phyloP scores from a whole-genome alignment of 2,888 invertebrate species.

The Gryllus longicercus region DNA sequence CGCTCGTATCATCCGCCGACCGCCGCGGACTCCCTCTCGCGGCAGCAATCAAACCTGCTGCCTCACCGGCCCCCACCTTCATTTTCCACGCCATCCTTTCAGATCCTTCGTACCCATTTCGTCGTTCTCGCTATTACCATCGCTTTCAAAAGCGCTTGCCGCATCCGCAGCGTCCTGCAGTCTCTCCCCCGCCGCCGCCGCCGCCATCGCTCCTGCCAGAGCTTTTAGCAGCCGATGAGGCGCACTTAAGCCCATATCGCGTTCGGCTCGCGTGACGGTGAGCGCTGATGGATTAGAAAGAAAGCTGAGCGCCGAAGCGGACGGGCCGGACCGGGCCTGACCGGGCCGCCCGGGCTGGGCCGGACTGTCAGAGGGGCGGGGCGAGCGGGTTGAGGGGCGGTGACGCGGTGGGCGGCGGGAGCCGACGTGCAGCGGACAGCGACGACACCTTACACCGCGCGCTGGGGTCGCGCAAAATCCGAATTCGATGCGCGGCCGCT shows the following conservation, averaged over 20 bases:
- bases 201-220: background rate
- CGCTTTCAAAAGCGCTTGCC: too few relatives aligned
- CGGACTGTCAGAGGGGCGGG: background rate
- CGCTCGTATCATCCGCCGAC: too few relatives aligned
- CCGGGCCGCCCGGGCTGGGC: background rate
- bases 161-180: too few relatives aligned
- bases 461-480: background rate
- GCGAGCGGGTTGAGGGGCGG: background rate
- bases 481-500: background rate
- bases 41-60: too few relatives aligned
- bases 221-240: slow-evolving; percentile 17
- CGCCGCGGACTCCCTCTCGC: too few relatives aligned
- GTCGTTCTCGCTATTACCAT: too few relatives aligned
- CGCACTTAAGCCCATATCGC: slow-evolving; percentile 17
- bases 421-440: slow-evolving; percentile 9
- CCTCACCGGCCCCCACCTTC: too few relatives aligned
- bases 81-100: too few relatives aligned
- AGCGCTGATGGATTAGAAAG: background rate
- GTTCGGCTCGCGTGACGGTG: background rate
- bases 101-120: too few relatives aligned
- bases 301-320: background rate
- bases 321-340: background rate
- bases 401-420: background rate
- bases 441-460: background rate
- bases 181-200: too few relatives aligned